Evolutionary conservation across 2,888 invertebrate species (phyloP), one percentile per base, ranked within the genome.

Genomic region (Andrena chrysosceles): DNA sequence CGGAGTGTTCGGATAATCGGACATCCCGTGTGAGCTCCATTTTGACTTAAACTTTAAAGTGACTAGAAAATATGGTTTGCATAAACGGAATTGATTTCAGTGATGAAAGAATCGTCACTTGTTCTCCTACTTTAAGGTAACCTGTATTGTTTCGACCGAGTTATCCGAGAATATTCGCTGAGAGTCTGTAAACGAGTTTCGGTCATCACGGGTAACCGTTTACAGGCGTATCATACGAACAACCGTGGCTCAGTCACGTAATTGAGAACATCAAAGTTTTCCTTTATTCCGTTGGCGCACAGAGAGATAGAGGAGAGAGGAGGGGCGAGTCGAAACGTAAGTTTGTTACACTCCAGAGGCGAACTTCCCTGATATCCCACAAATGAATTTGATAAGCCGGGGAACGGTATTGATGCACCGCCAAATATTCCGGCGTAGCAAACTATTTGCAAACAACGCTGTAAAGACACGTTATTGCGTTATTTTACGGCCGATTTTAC

Each of bases 241-340:
- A 85, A 83, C 86, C 74, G 63, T 59, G 68, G 52, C 66, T 83
- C 74, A 77, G 59, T 69, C 77, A 76, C 78, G 78, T 85, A 85
- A 85, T 85, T 85, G 85, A 77, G 77, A 81, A 48, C 86, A 64
- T 83, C 79, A 79, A 85, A 85, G 86, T 85, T 85, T 85, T 85
- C 86, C 85, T 85, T 83, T 85, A 86, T 85, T 79, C 82, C 59
- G 20, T 67, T 29, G 56, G 29, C 20, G 23, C 49, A 54, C 20
- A 56, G 23, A 60, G 62, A 42, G 29, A n/a, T 54, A 23, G 20
- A 23, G 23, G 49, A 48, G 70, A 62, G 31, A 52, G 23, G 52
- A 16, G 71, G 77, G 75, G 75, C 72, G 75, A 71, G 75, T 77
- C 72, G 75, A 71, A 81, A 70, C 75, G 80, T 85, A 80, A 85